phyloP scores from a whole-genome alignment of 2,113 vertebrate species.

The Daphoenositta chrysoptera region DNA sequence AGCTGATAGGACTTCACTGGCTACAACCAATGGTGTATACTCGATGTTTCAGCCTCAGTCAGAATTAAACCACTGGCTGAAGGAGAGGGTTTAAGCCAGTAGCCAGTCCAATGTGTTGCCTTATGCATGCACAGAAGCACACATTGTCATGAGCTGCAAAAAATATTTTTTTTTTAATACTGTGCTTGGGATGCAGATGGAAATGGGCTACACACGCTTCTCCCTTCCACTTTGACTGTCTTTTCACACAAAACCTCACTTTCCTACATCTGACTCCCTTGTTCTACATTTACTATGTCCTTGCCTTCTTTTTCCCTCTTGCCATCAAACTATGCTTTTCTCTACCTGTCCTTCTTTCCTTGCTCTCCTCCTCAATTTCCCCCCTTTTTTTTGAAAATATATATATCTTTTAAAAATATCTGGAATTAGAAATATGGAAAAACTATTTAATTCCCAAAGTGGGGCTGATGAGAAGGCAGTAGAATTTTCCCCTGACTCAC shows the following conservation, averaged over 20 bases:
- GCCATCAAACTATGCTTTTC: neutral
- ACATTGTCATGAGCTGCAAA: neutral
- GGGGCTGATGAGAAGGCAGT: neutral
- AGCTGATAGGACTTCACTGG: neutral
- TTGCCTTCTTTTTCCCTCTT: neutral
- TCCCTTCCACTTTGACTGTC: neutral
- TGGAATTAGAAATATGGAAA: neutral
- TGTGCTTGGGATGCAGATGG: neutral
- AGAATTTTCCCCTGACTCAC: neutral
- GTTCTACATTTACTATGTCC: neutral
- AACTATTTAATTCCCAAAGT: neutral
- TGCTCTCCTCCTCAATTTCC: neutral
- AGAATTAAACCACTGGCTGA: neutral
- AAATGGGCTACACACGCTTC: neutral
- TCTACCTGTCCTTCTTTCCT: neutral
- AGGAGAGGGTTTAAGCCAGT: neutral
- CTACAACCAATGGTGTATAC: neutral
- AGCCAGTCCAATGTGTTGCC: neutral
- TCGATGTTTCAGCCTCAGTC: neutral
- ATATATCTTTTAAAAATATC: fast-evolving
- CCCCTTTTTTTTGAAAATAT: neutral
- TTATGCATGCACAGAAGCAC: neutral
- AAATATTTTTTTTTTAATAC: neutral
- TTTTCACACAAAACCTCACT: neutral
- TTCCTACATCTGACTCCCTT: neutral